Base-by-base conservation (phyloP, 2,888 invertebrate species). In the Muscina levida region DNA sequence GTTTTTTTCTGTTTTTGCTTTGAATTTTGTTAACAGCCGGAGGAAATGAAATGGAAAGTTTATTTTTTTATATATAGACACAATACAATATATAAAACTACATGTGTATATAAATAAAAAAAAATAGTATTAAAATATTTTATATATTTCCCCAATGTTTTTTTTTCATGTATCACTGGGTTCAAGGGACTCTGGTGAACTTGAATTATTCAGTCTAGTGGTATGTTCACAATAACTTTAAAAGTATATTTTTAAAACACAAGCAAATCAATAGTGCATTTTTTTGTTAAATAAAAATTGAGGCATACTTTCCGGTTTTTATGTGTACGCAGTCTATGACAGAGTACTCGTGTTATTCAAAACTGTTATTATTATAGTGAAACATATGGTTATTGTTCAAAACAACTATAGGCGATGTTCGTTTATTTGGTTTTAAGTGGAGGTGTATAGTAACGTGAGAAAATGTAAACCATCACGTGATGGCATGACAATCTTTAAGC, bases 31-130 rank as follows among this genome's bases (percentile, higher is more conserved):
- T 67, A 4, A 46, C 6, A 66, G 37, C 37, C 59, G 71, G 67
- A 75, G 51, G 72, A 75, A 76, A 68, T 73, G 76, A 80, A 80
- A 80, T 46, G 76, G 76, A 80, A 80, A 80, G 72, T 80, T 80
- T 77, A 48, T 80, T 70, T 77, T 65, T 74, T 75, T 70, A 57
- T 51, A 31, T 24, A 62, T 57, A 67, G 26, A 15, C 6, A 51
- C 48, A 71, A n/a, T 65, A n/a, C n/a, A 15, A 31, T 15, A 57
- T 31, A 48, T 8, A 51, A 11, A 13, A 46, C 3, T 24, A 6
- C 1, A 53, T 15, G n/a, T n/a, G n/a, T n/a, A n/a, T 51, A 51
- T 51, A 51, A 51, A 51, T 51, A 51, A 51, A 51, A 51, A 19
- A 48, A 48, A n/a, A 15, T 48, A 48, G 15, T n/a, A n/a, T n/a